Evolutionary conservation across 2,888 invertebrate genomes (phyloP).

Genomic region (Microctonus hyperodae): DNA sequence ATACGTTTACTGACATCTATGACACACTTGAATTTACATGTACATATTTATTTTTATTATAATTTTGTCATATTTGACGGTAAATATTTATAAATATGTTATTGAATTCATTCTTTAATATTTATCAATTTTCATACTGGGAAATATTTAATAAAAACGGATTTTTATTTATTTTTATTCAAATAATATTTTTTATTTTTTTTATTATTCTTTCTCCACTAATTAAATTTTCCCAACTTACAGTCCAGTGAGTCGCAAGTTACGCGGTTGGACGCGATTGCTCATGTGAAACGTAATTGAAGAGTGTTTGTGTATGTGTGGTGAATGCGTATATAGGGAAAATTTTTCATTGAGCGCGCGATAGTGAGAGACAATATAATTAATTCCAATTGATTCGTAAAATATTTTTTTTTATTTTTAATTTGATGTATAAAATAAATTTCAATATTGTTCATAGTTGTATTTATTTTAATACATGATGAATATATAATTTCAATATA

Average conservation of each 20-base stretch:
- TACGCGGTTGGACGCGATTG: not conserved
- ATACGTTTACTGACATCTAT: conserved; percentile 1
- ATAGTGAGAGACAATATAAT: not conserved
- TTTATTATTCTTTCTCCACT: conserved; percentile 5
- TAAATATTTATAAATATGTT: no score
- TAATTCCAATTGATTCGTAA: not conserved
- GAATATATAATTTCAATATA: not conserved
- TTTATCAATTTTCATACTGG: no score
- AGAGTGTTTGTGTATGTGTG: not conserved
- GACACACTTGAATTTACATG: no score
- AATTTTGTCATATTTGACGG: not conserved
- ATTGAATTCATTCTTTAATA: no score
- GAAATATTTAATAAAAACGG: no score
- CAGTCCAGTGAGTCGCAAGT: conserved; percentile 14
- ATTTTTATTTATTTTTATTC: not conserved
- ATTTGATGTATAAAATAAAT: not conserved
- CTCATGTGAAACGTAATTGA: conserved; percentile 20
- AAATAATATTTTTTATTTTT: not conserved
- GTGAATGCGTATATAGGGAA: not conserved
- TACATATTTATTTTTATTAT: not conserved
- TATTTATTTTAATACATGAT: not conserved
- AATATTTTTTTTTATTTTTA: not conserved
- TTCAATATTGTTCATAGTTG: not conserved
- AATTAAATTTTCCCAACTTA: conserved; percentile 26
- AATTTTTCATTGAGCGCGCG: not conserved